A percentile compares a stretch with the other conserved stretches of the same genome.
These are phyloP conservation scores for Rhagium mordax DNA, from an alignment of 2,888 invertebrate species.

Conservation along the genomic window DNA sequence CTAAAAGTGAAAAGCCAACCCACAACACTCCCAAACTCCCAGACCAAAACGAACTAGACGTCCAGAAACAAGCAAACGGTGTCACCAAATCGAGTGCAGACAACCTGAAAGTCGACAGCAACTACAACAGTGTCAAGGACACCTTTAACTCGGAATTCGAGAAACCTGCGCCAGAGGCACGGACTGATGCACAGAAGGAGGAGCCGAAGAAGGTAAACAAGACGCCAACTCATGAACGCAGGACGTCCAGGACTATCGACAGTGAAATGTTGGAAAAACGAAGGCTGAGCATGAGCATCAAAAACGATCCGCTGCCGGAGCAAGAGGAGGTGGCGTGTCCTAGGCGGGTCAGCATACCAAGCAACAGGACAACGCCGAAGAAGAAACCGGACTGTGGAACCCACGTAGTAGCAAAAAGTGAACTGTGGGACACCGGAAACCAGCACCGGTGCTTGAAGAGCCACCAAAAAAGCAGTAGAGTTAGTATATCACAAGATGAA, in stretches of 20 bases:
- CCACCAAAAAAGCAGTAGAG: constrained; percentile 64
- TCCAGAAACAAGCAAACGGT: constrained; percentile 53
- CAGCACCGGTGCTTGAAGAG: constrained; percentile 66
- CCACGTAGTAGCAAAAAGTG: constrained; percentile 69
- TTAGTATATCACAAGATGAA: constrained; percentile 64
- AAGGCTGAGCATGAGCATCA: constrained; percentile 57
- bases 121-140: constrained; percentile 57
- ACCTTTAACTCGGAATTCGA: constrained; percentile 48
- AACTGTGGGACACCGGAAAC: constrained; percentile 69
- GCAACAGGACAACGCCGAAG: constrained; percentile 67
- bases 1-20: constrained; percentile 50
- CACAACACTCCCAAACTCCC: constrained; percentile 33
- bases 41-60: constrained; percentile 47
- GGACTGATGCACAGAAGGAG: constrained; percentile 42
- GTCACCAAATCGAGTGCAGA: constrained; percentile 46
- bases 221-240: constrained; percentile 59
- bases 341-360: constrained; percentile 63
- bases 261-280: constrained; percentile 66
- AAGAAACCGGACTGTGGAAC: constrained; percentile 70
- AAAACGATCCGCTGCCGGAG: constrained; percentile 61
- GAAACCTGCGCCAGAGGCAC: constrained; percentile 42
- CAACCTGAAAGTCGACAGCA: constrained; percentile 50
- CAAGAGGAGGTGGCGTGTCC: constrained; percentile 55
- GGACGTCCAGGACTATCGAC: constrained; percentile 49
- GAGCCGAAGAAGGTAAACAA: constrained; percentile 36